A percentile compares a stretch with the other conserved stretches of the same genome.
Evolutionary conservation across 2,797 vertebrate genomes (phyloP).

Genomic region (Pseudochaenichthys georgianus): DNA sequence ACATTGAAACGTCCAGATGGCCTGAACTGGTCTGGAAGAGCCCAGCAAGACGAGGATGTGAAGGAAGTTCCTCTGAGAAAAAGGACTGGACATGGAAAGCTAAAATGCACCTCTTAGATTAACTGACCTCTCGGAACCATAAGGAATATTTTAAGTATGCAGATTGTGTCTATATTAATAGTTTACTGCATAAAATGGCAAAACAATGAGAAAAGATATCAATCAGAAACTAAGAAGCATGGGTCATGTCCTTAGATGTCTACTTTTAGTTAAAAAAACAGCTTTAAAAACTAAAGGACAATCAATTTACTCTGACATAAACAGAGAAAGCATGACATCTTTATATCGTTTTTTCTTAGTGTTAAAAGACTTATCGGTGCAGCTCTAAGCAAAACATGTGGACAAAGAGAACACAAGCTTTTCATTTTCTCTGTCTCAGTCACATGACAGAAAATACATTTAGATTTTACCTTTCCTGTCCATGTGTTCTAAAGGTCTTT

Average conservation of each 20-base stretch:
- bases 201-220: neutral
- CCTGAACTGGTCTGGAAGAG: constrained; percentile 17
- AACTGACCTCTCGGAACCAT: constrained; percentile 4
- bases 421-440: neutral
- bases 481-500: no score
- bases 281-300: neutral
- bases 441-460: neutral
- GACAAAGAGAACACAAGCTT: neutral
- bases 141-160: neutral
- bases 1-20: constrained; percentile 56
- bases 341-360: neutral
- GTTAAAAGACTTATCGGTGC: neutral
- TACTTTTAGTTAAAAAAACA: neutral
- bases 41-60: constrained; percentile 30
- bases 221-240: neutral
- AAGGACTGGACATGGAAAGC: constrained; percentile 18
- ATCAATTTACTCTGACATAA: no score
- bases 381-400: neutral
- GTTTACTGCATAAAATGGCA: neutral
- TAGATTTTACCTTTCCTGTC: no score
- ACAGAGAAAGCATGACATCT: neutral
- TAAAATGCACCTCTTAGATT: constrained; percentile 11
- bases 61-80: constrained; percentile 14
- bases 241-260: neutral
- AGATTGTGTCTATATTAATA: neutral